These are phyloP conservation scores for Peribatodes rhomboidaria DNA, from an alignment of 2,888 invertebrate genomes.

Conservation along the genomic window DNA sequence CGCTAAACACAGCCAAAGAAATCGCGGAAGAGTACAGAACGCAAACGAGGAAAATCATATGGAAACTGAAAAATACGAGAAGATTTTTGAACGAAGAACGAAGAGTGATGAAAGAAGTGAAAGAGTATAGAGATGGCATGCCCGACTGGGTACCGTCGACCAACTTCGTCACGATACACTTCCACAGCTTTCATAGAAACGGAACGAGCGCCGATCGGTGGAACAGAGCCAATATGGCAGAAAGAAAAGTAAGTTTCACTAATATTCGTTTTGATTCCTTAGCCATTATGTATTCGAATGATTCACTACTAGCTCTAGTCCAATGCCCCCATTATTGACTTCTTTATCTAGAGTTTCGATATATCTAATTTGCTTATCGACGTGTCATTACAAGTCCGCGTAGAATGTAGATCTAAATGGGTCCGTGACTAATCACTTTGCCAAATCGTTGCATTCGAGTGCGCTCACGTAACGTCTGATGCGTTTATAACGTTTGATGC, in stretches of 20 bases:
- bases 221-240: slow-evolving; percentile 59
- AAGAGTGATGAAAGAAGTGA: slow-evolving; percentile 68
- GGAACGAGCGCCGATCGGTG: slow-evolving; percentile 51
- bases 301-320: slow-evolving; percentile 47
- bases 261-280: slow-evolving; percentile 26
- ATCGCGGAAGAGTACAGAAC: slow-evolving; percentile 65
- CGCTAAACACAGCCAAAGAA: slow-evolving; percentile 64
- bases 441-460: slow-evolving; percentile 38
- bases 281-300: slow-evolving; percentile 43
- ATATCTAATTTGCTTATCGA: slow-evolving; percentile 24
- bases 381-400: slow-evolving; percentile 52
- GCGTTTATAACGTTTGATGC: slow-evolving; percentile 66
- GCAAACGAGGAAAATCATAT: slow-evolving; percentile 72
- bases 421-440: slow-evolving; percentile 45
- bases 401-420: slow-evolving; percentile 38
- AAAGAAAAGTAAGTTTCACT: slow-evolving; percentile 71
- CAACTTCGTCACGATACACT: slow-evolving; percentile 78
- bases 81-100: slow-evolving; percentile 71
- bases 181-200: slow-evolving; percentile 65
- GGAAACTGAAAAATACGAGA: slow-evolving; percentile 72
- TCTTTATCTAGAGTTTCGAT: slow-evolving; percentile 47
- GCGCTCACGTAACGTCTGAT: slow-evolving; percentile 34
- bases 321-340: slow-evolving; percentile 48
- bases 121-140: slow-evolving; percentile 74
- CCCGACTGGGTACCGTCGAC: slow-evolving; percentile 77